Evolutionary conservation across 2,113 vertebrate genomes (phyloP).

Genomic region (Rhadina sibilatrix): DNA sequence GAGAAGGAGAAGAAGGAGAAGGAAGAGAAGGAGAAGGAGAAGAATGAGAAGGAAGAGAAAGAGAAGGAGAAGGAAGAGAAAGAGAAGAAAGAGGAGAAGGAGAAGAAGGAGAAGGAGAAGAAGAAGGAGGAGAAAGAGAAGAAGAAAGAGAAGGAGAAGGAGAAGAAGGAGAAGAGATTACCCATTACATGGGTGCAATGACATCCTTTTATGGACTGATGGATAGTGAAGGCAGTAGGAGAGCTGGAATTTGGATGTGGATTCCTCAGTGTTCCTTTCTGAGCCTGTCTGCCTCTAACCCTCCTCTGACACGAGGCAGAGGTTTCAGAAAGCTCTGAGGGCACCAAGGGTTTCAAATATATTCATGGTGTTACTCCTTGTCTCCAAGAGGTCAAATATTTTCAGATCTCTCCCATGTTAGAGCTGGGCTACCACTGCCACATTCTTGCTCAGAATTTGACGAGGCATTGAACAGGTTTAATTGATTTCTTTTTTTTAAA

Average conservation of each 20-base stretch:
- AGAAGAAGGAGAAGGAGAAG: no score
- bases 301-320: not conserved
- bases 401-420: not conserved
- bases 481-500: not conserved
- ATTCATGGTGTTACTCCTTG: not conserved
- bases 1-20: no score
- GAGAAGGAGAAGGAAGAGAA: no score
- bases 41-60: no score
- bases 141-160: no score
- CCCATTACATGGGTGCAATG: not conserved
- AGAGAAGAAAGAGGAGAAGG: no score
- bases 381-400: not conserved
- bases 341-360: not conserved
- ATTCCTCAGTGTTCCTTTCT: not conserved
- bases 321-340: not conserved
- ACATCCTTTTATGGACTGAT: not conserved
- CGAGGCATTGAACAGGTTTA: fast-evolving
- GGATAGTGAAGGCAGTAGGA: not conserved
- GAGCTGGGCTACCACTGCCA: not conserved
- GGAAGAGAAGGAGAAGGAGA: no score
- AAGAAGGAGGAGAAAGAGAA: no score
- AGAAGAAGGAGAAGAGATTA: no score
- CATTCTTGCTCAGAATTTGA: not conserved
- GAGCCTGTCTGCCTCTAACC: not conserved
- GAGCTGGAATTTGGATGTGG: not conserved